phyloP scores from a whole-genome alignment of 2,888 invertebrate genomes.

The Tanypteryx hageni region DNA sequence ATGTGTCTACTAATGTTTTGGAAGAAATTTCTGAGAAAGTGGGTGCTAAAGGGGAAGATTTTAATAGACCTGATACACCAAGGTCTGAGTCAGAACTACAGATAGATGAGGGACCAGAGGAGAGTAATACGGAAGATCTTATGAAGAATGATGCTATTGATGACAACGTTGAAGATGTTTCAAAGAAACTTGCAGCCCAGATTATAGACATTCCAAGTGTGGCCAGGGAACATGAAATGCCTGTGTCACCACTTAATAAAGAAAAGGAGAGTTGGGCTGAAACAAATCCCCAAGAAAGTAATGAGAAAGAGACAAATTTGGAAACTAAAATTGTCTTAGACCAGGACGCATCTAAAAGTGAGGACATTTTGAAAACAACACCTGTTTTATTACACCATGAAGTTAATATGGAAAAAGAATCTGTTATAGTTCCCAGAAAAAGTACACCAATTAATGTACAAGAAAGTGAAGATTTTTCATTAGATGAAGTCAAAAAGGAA shows the following conservation, averaged over 20 bases:
- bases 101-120: constrained; percentile 78
- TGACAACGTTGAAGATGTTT: not conserved
- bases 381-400: not conserved
- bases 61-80: constrained; percentile 86
- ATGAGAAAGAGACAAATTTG: not conserved
- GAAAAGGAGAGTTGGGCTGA: constrained; percentile 8
- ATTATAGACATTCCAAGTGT: constrained; percentile 55
- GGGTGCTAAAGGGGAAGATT: constrained; percentile 57
- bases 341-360: not conserved
- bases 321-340: not conserved
- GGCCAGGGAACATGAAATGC: constrained; percentile 18
- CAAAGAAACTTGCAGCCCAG: constrained; percentile 27
- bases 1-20: constrained; percentile 74
- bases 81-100: constrained; percentile 89
- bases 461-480: not conserved
- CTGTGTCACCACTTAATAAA: not conserved
- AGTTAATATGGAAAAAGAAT: constrained; percentile 15
- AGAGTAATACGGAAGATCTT: constrained; percentile 22
- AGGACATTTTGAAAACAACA: not conserved
- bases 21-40: constrained; percentile 50
- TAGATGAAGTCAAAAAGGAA: not conserved
- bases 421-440: not conserved
- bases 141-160: constrained; percentile 24
- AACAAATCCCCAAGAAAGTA: not conserved
- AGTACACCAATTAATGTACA: not conserved